Evolutionary conservation across 2,113 vertebrate genomes (phyloP).

Genomic region (Paradoxurus hermaphroditus): DNA sequence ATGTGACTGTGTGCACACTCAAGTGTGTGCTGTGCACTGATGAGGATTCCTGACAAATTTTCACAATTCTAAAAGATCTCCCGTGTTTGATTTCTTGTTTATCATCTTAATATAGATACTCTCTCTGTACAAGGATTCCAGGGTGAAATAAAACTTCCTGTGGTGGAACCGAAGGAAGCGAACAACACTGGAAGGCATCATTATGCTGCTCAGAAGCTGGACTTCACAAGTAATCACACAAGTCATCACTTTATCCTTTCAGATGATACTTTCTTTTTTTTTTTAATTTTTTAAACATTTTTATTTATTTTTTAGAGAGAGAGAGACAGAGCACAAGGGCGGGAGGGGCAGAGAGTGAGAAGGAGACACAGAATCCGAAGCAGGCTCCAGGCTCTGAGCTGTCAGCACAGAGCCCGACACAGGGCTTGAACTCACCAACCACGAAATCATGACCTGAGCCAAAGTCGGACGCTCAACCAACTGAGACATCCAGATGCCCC

Average conservation of each 20-base stretch:
- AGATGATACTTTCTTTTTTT: neutral
- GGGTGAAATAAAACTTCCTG: neutral
- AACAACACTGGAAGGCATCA: rapidly evolving
- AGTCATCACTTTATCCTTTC: neutral
- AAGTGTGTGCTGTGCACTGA: no score
- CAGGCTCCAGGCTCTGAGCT: no score
- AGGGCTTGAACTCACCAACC: no score
- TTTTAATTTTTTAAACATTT: no score
- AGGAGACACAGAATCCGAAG: no score
- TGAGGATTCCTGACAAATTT: neutral
- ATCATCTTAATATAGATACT: neutral
- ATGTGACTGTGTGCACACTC: neutral
- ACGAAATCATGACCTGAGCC: no score
- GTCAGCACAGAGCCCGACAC: no score
- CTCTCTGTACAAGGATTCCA: neutral
- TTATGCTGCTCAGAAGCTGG: neutral
- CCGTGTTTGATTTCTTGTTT: neutral
- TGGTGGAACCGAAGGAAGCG: neutral
- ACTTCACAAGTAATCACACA: neutral
- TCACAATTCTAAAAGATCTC: neutral
- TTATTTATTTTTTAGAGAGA: no score
- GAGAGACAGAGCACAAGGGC: no score
- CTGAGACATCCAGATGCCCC: no score
- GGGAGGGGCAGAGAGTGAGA: no score
- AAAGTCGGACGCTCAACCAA: no score